These are phyloP conservation scores for Paracanthobrama guichenoti DNA, from an alignment of 2,113 vertebrate species.

Conservation along the genomic window DNA sequence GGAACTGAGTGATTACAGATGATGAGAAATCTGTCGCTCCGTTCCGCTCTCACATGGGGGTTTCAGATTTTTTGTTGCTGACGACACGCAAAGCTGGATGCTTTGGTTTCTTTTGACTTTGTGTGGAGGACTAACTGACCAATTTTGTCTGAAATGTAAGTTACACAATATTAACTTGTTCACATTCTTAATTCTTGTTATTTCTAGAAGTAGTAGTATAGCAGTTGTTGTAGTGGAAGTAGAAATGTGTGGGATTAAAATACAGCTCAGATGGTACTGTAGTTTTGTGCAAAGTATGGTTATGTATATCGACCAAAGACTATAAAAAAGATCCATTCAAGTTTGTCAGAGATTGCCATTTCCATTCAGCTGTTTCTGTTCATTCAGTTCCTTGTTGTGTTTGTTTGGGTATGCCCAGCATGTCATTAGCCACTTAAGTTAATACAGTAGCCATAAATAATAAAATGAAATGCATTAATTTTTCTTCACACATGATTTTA, in stretches of 20 bases:
- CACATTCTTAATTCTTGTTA: neutral
- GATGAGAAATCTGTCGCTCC: neutral
- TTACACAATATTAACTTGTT: neutral
- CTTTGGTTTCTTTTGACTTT: neutral
- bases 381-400: conserved; percentile 35
- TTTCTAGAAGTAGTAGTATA: neutral
- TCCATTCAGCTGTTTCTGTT: neutral
- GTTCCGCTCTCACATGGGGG: neutral
- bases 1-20: neutral
- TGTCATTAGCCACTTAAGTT: conserved; percentile 35
- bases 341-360: neutral
- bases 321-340: neutral
- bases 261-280: neutral
- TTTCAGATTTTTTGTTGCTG: neutral
- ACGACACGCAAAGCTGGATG: neutral
- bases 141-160: conserved; percentile 13
- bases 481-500: neutral
- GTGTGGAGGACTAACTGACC: neutral
- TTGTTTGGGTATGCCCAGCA: conserved; percentile 55
- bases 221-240: neutral
- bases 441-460: conserved; percentile 43
- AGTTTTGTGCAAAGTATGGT: neutral
- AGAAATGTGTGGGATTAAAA: neutral
- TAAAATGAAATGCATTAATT: neutral
- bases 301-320: conserved; percentile 1